phyloP scores from a whole-genome alignment of 2,888 invertebrate species.

The Gari tellinella region DNA sequence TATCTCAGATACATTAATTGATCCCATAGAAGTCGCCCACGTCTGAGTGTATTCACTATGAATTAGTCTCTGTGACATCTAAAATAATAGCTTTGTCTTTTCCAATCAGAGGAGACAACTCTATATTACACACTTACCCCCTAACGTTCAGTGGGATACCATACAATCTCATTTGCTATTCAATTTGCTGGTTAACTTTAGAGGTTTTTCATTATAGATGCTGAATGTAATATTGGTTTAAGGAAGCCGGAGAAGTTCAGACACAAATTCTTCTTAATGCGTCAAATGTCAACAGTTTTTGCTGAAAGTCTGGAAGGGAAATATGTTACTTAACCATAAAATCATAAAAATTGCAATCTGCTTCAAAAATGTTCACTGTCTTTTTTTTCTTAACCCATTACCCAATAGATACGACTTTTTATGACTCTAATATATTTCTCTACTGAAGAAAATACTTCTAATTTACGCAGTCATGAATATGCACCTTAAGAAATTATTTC shows the following conservation, averaged over 20 bases:
- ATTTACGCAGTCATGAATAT: too few relatives aligned
- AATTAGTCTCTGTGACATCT: constrained; percentile 28
- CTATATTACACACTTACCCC: constrained; percentile 18
- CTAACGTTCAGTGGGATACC: constrained; percentile 2
- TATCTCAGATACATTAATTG: neutral
- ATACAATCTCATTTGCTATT: constrained; percentile 5
- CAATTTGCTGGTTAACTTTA: constrained; percentile 4
- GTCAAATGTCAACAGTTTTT: too few relatives aligned
- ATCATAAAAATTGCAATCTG: too few relatives aligned
- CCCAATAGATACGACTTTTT: too few relatives aligned
- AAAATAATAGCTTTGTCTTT: constrained; percentile 33
- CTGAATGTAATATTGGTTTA: constrained; percentile 37
- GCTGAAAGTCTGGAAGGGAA: too few relatives aligned
- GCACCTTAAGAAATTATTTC: too few relatives aligned
- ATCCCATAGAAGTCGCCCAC: neutral
- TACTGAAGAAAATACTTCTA: too few relatives aligned
- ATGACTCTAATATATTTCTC: too few relatives aligned
- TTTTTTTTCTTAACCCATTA: too few relatives aligned
- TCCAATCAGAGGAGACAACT: constrained; percentile 32
- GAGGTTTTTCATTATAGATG: constrained; percentile 8
- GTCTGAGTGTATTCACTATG: constrained; percentile 21
- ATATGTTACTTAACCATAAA: too few relatives aligned
- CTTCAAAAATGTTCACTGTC: too few relatives aligned
- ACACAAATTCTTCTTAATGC: constrained; percentile 1
- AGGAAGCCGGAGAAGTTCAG: constrained; percentile 20